phyloP scores from a whole-genome alignment of 2,113 vertebrate species.

The Dipodomys merriami region DNA sequence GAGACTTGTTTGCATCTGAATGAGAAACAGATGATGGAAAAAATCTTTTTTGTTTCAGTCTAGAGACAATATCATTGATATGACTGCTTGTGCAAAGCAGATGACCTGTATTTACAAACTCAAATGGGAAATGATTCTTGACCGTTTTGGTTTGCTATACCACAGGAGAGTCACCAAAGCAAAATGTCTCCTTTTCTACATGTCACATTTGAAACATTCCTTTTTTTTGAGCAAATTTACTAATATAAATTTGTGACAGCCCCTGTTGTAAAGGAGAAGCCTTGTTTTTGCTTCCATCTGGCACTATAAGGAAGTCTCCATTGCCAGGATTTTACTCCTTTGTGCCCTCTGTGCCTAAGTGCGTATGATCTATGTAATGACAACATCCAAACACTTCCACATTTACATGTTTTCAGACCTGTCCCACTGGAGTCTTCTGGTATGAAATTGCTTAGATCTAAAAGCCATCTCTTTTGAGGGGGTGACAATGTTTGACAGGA shows the following conservation, averaged over 20 bases:
- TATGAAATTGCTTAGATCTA: not conserved
- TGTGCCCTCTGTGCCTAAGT: not conserved
- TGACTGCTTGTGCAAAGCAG: not conserved
- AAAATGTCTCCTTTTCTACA: not conserved
- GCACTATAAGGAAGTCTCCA: not conserved
- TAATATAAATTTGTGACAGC: not conserved
- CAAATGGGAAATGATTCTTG: not conserved
- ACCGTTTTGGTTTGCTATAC: not conserved
- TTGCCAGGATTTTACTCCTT: not conserved
- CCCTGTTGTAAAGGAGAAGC: not conserved
- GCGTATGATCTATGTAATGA: not conserved
- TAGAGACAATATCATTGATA: not conserved
- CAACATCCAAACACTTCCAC: rapidly evolving
- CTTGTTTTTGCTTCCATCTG: not conserved
- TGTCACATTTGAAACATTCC: not conserved
- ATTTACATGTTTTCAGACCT: not conserved
- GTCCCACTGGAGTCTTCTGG: no score
- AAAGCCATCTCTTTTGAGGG: not conserved
- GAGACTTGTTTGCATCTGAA: not conserved
- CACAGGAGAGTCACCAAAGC: not conserved
- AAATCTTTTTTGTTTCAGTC: not conserved
- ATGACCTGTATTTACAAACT: not conserved
- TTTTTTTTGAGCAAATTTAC: not conserved
- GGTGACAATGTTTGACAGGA: no score
- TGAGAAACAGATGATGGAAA: not conserved